These are phyloP conservation scores for Brenthis daphne DNA, from an alignment of 2,888 invertebrate species.

Conservation along the genomic window DNA sequence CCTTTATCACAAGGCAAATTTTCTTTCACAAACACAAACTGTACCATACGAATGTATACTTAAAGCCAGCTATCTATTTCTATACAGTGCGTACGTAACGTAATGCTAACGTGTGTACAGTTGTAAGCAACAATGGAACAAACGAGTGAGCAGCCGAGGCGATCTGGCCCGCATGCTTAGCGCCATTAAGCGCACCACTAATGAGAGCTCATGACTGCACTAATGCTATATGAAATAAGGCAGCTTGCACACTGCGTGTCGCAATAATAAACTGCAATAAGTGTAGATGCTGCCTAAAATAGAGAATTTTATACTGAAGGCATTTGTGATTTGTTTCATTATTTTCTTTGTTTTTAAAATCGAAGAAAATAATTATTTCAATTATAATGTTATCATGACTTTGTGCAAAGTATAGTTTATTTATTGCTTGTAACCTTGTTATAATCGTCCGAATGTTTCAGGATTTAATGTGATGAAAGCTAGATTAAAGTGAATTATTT, in stretches of 20 bases:
- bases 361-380: background rate
- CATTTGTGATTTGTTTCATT: too few relatives aligned
- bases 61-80: background rate
- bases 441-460: too few relatives aligned
- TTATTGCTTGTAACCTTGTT: too few relatives aligned
- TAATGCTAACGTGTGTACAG: slow-evolving; percentile 12
- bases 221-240: slow-evolving; percentile 26
- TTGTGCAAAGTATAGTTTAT: too few relatives aligned
- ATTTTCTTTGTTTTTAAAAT: background rate
- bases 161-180: slow-evolving; percentile 75
- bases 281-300: too few relatives aligned
- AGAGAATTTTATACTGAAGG: too few relatives aligned
- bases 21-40: too few relatives aligned
- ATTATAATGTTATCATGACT: background rate
- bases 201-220: slow-evolving; percentile 59
- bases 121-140: slow-evolving; percentile 35
- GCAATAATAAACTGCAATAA: background rate
- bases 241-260: background rate
- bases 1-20: too few relatives aligned
- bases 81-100: slow-evolving; percentile 13
- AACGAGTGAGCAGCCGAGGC: slow-evolving; percentile 50
- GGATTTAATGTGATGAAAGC: too few relatives aligned
- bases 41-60: background rate
- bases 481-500: too few relatives aligned
- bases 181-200: slow-evolving; percentile 72